These are phyloP conservation scores for Apomyelois bistriatella DNA, from an alignment of 2,888 invertebrate genomes.

Conservation along the genomic window DNA sequence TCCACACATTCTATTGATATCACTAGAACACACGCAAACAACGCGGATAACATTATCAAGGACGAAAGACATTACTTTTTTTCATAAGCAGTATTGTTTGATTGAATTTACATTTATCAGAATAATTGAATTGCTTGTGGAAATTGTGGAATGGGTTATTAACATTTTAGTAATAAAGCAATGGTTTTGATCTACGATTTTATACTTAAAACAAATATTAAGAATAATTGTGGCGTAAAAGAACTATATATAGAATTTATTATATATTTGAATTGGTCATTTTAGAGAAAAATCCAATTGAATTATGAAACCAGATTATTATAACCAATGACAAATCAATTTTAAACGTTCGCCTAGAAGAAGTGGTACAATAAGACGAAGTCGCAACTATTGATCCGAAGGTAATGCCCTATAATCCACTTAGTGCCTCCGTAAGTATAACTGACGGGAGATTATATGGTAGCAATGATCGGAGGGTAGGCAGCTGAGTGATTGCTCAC, in stretches of 20 bases:
- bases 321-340: conserved; percentile 14
- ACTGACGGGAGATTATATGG: conserved; percentile 60
- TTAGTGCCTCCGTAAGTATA: conserved; percentile 65
- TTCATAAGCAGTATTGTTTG: background rate
- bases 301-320: background rate
- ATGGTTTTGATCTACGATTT: background rate
- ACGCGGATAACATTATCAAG: background rate
- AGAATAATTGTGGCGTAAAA: too few relatives aligned
- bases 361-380: conserved; percentile 15
- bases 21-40: background rate
- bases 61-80: background rate
- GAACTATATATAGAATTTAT: too few relatives aligned
- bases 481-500: conserved; percentile 4
- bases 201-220: too few relatives aligned
- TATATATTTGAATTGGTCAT: too few relatives aligned
- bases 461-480: conserved; percentile 12
- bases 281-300: background rate
- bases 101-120: background rate
- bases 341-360: conserved; percentile 14
- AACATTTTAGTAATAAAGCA: background rate
- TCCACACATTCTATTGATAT: background rate
- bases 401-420: conserved; percentile 67
- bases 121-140: background rate
- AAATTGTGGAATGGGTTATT: background rate
- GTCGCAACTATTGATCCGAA: conserved; percentile 56